Conservation (phyloP, 2,888 invertebrate genomes). For the Drosophila pseudotakahashii region DNA sequence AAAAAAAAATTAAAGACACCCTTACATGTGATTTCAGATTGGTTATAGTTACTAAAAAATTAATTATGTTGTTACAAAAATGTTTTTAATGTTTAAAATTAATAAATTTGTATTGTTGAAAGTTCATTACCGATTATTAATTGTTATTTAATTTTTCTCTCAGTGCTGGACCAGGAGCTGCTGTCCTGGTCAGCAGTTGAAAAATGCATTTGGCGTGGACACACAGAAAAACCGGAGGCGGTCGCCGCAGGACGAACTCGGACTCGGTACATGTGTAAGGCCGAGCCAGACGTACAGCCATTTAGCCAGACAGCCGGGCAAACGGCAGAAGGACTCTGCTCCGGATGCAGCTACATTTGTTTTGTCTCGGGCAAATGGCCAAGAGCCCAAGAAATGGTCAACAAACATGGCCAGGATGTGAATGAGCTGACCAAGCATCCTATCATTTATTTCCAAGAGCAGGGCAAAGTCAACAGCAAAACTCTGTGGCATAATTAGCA, state of each 20-base stretch:
- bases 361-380: conserved; percentile 43
- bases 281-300: conserved; percentile 12
- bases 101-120: too few species aligned
- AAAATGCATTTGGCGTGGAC: conserved; percentile 63
- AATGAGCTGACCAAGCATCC: conserved; percentile 42
- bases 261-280: conserved; percentile 43
- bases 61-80: too few species aligned
- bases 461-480: conserved; percentile 47
- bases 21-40: too few species aligned
- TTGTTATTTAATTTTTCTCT: background rate
- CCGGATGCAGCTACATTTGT: conserved; percentile 52
- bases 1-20: too few species aligned
- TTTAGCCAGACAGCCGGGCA: background rate
- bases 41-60: too few species aligned
- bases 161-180: conserved; percentile 12
- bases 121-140: too few species aligned
- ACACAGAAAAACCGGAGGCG: conserved; percentile 29
- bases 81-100: too few species aligned
- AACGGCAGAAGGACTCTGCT: conserved; percentile 23
- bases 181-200: conserved; percentile 55
- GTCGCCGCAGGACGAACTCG: conserved; percentile 28
- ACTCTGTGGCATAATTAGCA: conserved; percentile 68
- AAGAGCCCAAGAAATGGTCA: conserved; percentile 48
- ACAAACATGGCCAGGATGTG: conserved; percentile 43
- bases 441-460: conserved; percentile 58